Conservation (phyloP, 2,113 vertebrate genomes). For the Mormoops blainvillei region DNA sequence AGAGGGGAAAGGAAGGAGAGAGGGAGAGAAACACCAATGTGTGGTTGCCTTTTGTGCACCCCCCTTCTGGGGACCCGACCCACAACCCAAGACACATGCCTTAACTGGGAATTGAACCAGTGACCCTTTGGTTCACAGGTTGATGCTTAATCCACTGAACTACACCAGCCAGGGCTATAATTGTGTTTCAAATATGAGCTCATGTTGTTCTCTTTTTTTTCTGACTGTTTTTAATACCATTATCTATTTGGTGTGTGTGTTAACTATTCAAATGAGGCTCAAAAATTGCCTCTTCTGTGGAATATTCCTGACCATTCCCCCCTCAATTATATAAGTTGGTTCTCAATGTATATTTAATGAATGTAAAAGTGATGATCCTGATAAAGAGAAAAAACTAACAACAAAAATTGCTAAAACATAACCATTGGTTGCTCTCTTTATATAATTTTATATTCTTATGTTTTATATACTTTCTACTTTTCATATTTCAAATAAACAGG, state of each 20-base stretch:
- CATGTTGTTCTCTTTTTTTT: background rate
- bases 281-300: background rate
- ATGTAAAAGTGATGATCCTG: background rate
- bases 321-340: background rate
- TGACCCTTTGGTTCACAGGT: too few species aligned
- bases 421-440: background rate
- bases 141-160: too few species aligned
- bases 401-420: background rate
- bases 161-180: too few species aligned
- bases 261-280: background rate
- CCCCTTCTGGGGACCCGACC: too few species aligned
- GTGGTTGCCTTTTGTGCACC: too few species aligned
- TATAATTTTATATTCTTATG: background rate
- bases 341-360: background rate
- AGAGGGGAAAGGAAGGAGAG: too few species aligned
- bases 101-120: too few species aligned
- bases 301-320: background rate
- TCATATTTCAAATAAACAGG: slow-evolving; percentile 9
- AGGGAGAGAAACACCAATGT: too few species aligned
- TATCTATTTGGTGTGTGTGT: background rate
- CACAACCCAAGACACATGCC: too few species aligned
- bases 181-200: background rate
- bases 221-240: background rate
- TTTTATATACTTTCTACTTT: background rate
- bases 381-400: background rate